Evolutionary conservation across 2,113 vertebrate species (phyloP).

Genomic region (Loxodonta africana): DNA sequence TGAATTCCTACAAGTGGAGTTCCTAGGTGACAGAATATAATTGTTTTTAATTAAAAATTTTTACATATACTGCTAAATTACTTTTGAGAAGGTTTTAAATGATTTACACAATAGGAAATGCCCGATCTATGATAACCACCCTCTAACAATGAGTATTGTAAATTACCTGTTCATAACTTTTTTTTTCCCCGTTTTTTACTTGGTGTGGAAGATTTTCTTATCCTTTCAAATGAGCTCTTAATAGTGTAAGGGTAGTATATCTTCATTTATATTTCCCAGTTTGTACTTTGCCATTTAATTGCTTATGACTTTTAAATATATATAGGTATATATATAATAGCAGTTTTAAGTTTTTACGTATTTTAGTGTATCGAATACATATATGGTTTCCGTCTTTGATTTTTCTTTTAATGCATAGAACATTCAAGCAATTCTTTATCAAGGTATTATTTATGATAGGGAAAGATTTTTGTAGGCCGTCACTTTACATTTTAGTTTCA

Average conservation of each 20-base stretch:
- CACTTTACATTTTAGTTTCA: slow-evolving; percentile 55
- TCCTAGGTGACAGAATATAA: neutral
- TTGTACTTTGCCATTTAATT: slow-evolving; percentile 36
- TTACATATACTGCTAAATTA: too few relatives aligned
- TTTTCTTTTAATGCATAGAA: slow-evolving; percentile 16
- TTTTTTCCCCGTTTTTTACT: neutral
- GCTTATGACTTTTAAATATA: neutral
- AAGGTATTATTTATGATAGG: neutral
- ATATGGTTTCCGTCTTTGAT: neutral
- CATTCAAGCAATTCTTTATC: neutral
- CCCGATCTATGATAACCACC: neutral
- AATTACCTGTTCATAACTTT: neutral
- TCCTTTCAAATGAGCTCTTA: slow-evolving; percentile 33
- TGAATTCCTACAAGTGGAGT: neutral
- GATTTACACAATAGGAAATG: neutral
- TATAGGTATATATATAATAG: neutral
- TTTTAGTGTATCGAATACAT: slow-evolving; percentile 4
- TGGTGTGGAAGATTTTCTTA: neutral
- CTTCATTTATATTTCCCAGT: neutral
- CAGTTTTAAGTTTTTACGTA: slow-evolving; percentile 24
- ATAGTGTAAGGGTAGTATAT: neutral
- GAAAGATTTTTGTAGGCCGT: slow-evolving; percentile 43
- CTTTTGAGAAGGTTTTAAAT: neutral
- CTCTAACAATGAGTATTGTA: slow-evolving; percentile 27
- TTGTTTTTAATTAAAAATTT: neutral